Evolutionary conservation across 2,888 invertebrate genomes (phyloP).

Genomic region (Drosophila niveifrons): DNA sequence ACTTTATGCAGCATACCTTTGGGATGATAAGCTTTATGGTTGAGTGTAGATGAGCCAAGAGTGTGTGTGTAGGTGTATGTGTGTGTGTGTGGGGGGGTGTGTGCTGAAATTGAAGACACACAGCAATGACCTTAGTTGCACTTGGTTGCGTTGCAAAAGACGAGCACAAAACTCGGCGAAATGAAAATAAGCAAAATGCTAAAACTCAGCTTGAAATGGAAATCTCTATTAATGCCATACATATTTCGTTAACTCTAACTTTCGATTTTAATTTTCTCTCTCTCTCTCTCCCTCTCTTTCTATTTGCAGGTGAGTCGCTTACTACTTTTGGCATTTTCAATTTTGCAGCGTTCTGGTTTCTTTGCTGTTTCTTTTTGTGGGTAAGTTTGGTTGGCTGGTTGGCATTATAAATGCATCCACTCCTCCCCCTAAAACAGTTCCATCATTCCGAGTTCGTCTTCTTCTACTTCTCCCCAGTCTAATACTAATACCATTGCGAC

Average conservation of each 20-base stretch:
- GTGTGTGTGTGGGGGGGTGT: constrained; percentile 6
- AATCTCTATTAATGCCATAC: constrained; percentile 39
- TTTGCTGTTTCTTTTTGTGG: not conserved
- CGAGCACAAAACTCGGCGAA: constrained; percentile 6
- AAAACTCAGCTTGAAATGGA: constrained; percentile 12
- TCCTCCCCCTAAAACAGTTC: constrained; percentile 4
- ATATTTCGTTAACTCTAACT: constrained; percentile 10
- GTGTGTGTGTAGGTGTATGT: not conserved
- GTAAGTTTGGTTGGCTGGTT: constrained; percentile 1
- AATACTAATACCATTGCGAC: not conserved
- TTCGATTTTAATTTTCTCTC: constrained; percentile 18
- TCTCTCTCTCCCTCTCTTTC: constrained; percentile 52
- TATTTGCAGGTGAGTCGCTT: constrained; percentile 71
- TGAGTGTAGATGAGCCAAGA: not conserved
- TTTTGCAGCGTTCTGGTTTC: constrained; percentile 14
- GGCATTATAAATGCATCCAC: constrained; percentile 2
- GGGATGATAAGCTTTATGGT: constrained; percentile 50
- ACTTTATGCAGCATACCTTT: constrained; percentile 50
- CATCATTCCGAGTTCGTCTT: constrained; percentile 12
- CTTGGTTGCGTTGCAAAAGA: constrained; percentile 38
- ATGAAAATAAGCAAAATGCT: constrained; percentile 7
- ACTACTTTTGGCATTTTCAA: constrained; percentile 44
- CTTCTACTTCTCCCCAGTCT: not conserved
- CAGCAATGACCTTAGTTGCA: constrained; percentile 68
- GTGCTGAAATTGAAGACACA: constrained; percentile 48